Conservation (phyloP, 2,797 vertebrate species). For the Acomys russatus region DNA sequence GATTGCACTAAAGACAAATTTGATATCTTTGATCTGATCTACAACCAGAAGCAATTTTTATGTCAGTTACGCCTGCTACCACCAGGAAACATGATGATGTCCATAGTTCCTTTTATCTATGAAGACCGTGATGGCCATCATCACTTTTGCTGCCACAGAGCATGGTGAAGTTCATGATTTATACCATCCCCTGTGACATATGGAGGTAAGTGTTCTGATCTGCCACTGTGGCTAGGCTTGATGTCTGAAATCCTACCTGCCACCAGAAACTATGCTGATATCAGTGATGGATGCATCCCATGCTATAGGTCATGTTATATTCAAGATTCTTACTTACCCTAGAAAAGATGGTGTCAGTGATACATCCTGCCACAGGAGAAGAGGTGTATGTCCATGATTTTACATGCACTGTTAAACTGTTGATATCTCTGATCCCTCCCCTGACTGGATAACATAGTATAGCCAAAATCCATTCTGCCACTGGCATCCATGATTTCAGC, state of each 20-base stretch:
- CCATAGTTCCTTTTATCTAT: background rate
- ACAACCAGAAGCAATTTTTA: background rate
- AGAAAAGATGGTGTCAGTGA: too few relatives aligned
- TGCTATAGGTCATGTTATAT: too few relatives aligned
- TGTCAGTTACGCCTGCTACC: background rate
- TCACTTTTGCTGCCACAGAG: background rate
- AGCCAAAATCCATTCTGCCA: too few relatives aligned
- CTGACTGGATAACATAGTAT: too few relatives aligned
- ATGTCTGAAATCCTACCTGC: background rate
- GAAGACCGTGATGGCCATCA: background rate
- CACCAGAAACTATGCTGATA: background rate
- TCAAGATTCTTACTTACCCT: too few relatives aligned
- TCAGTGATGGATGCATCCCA: background rate
- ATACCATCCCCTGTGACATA: background rate
- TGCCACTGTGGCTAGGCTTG: background rate
- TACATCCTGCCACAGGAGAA: too few relatives aligned
- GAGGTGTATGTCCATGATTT: too few relatives aligned
- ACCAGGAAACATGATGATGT: background rate
- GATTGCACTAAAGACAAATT: background rate
- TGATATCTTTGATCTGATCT: background rate
- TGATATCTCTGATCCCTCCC: too few relatives aligned
- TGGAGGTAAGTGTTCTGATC: background rate
- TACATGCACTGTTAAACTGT: too few relatives aligned
- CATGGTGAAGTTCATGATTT: background rate
- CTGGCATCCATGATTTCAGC: too few relatives aligned